Base-by-base conservation (phyloP, 2,888 invertebrate genomes). In the Pristionchus fissidentatus region DNA sequence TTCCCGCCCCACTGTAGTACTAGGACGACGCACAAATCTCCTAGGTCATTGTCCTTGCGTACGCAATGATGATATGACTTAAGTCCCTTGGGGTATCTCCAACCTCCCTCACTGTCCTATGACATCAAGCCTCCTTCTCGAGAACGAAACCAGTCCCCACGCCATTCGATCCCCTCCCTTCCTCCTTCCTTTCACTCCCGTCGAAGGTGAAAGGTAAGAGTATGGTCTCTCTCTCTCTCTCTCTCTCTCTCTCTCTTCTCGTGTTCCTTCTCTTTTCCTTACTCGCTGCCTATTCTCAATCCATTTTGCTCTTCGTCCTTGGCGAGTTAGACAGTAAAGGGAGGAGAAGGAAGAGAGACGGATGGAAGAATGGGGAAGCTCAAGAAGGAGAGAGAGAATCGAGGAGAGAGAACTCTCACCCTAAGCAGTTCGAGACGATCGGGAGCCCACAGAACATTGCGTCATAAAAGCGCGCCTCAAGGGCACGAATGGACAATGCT, bases 251-350 rank as follows among this genome's bases (percentile, higher is more conserved):
- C 80, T 26, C 80, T 80, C 60, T 60, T 22, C 35, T 38, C 5
- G 57, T 79, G 10, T 62, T 62, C 62, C 62, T 32, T 62, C 29
- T 35, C n/a, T 62, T 35, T 35, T 62, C n/a, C 35, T 62, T 35
- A n/a, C n/a, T n/a, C n/a, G n/a, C n/a, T n/a, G 32, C 62, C 19
- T 62, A 62, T 62, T 62, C 66, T 66, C 66, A 66, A 66, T 66
- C 66, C 66, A 66, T 66, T 66, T 66, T 32, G 66, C 66, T 49
- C 32, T 52, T 75, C 46, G 49, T 52, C 75, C 49, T 75, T 52
- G 62, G 62, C 62, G 66, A 66, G 66, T 66, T 66, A 66, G 66
- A 38, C 66, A 75, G 46, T 75, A 75, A 32, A 29, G 46, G 75
- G 75, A 75, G 32, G 49, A 19, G 35, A n/a, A 66, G 66, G 32